Base-by-base conservation (phyloP, 2,888 invertebrate genomes). In the Bhutanitis thaidina region DNA sequence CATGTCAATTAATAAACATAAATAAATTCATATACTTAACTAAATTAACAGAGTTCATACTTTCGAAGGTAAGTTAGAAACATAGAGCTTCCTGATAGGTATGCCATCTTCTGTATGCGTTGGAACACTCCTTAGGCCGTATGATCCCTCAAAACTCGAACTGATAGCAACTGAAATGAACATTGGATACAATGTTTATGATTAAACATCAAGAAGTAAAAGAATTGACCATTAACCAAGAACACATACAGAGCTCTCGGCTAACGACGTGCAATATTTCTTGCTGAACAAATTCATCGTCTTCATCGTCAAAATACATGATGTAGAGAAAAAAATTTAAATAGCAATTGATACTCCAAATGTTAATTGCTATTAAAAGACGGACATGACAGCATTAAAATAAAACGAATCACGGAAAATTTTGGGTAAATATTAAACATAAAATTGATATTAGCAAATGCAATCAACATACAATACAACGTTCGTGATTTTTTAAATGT, bases 71-170 rank as follows among this genome's bases (percentile, higher is more conserved):
- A 92, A 74, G 69, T 92, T 91, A 14, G 90, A 83, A 53, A 92
- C 81, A 65, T 91, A 91, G 49, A 92, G 66, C 69, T 91, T 92
- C 65, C 91, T 79, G 59, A 92, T 91, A 13, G 91, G 91, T 66
- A 91, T 88, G 52, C 91, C 90, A 74, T 92, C 91, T 73, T 90
- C 87, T 30, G 90, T 92, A 56, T 88, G 87, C 54, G 88, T 89
- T 49, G 89, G 88, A 56, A 79, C 74, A 68, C 69, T 79, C 64
- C 76, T 67, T 53, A 77, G 55, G 35, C 67, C 69, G 52, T 71
- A 78, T 9, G 72, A 58, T 29, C 67, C 62, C 49, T 79, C 75
- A 40, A 78, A 62, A 64, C 72, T 75, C 37, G 81, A 67, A 61
- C 69, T 69, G 36, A 80, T 59, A 10, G 74, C 64, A 74, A 74